Evolutionary conservation across 2,113 vertebrate species (phyloP).

Genomic region (Glaucomys volans): DNA sequence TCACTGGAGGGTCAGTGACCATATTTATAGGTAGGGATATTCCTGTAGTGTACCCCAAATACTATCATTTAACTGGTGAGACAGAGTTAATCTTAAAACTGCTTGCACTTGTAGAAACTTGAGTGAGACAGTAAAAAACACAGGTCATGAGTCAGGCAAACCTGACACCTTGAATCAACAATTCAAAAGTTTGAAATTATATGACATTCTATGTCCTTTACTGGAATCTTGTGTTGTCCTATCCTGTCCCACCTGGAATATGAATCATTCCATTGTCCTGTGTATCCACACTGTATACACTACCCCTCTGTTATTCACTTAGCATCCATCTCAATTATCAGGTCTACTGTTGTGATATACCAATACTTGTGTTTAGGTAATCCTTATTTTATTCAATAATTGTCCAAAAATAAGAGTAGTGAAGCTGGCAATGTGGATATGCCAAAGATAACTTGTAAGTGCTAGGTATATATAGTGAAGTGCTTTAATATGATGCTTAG

Average conservation of each 20-base stretch:
- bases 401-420: background rate
- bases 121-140: background rate
- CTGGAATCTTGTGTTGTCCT: no score
- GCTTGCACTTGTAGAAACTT: background rate
- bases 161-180: background rate
- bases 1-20: background rate
- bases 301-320: background rate
- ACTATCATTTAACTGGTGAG: background rate
- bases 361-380: background rate
- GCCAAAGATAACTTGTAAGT: background rate
- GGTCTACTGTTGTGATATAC: background rate
- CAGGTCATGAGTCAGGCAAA: background rate
- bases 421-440: background rate
- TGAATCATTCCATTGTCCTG: background rate
- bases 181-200: background rate
- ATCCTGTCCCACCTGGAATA: background rate
- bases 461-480: background rate
- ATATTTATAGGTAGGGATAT: background rate
- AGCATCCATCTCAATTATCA: no score
- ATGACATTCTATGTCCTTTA: background rate
- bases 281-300: background rate
- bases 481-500: background rate
- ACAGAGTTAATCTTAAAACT: background rate
- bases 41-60: no score
- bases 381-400: background rate